These are phyloP conservation scores for Meriones psammophilus DNA, from an alignment of 2,797 vertebrate genomes.

Conservation along the genomic window DNA sequence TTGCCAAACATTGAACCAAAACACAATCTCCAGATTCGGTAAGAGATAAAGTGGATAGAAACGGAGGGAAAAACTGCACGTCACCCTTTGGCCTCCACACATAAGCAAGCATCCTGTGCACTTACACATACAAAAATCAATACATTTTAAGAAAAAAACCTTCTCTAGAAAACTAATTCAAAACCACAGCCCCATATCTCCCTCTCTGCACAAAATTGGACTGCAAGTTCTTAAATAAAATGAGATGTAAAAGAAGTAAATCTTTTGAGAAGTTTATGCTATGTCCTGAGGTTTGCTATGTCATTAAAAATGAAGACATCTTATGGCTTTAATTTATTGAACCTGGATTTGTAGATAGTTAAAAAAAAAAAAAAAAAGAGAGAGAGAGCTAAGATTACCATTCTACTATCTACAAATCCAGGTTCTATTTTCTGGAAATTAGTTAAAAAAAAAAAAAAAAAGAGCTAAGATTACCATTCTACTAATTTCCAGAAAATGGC, in stretches of 20 bases:
- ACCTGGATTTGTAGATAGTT: neutral
- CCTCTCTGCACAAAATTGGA: neutral
- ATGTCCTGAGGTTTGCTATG: slow-evolving; percentile 30
- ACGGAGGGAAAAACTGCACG: too few relatives aligned
- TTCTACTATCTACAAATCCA: too few relatives aligned
- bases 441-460: neutral
- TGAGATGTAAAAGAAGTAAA: neutral
- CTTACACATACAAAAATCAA: neutral
- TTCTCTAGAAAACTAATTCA: slow-evolving; percentile 23
- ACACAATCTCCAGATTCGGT: neutral
- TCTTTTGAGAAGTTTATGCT: slow-evolving; percentile 2
- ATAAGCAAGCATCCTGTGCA: too few relatives aligned
- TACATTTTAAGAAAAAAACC: slow-evolving; percentile 3
- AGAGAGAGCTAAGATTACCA: too few relatives aligned
- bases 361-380: neutral
- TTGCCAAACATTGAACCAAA: neutral
- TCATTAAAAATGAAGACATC: neutral
- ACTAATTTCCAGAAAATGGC: neutral
- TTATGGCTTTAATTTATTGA: neutral
- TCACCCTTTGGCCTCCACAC: neutral
- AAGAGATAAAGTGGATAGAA: neutral
- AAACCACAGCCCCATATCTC: neutral
- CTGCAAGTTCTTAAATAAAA: neutral
- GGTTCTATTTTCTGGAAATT: too few relatives aligned
- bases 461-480: too few relatives aligned